Percentiles rank a stretch among this genome's conserved stretches.
Conservation (phyloP, 2,797 vertebrate genomes). For the Cryptoblepharus egeriae region DNA sequence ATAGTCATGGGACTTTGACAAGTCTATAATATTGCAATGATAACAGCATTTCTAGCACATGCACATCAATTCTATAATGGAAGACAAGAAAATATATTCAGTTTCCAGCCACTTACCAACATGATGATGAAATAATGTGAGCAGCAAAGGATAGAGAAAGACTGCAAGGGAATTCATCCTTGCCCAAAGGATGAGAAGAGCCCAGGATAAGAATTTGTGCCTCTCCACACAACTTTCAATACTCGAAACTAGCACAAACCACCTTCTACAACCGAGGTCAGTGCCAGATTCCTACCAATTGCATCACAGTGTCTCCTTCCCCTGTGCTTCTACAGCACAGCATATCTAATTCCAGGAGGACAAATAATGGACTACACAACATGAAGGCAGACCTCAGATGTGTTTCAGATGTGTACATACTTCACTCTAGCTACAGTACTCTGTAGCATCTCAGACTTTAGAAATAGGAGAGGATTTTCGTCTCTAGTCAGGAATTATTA, state of each 20-base stretch:
- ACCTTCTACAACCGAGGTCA: neutral
- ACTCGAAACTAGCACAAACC: neutral
- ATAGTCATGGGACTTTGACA: neutral
- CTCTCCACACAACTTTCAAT: neutral
- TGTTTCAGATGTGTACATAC: neutral
- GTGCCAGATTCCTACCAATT: neutral
- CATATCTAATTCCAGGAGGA: neutral
- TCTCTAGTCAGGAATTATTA: neutral
- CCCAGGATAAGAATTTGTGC: neutral
- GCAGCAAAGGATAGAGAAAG: neutral
- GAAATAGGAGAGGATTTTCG: neutral
- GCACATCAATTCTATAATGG: neutral
- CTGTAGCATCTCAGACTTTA: neutral
- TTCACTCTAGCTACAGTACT: neutral
- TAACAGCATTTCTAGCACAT: too few species aligned
- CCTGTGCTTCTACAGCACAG: neutral
- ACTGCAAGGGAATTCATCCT: neutral
- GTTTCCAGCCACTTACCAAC: constrained; percentile 22
- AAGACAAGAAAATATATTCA: neutral
- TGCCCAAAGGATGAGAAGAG: neutral
- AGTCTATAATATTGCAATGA: neutral
- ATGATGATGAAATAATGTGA: constrained; percentile 9
- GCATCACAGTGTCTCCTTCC: neutral
- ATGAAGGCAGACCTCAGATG: neutral
- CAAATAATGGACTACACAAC: neutral